phyloP scores from a whole-genome alignment of 1,140 invertebrate genomes.

The Oryzaephilus surinamensis region DNA sequence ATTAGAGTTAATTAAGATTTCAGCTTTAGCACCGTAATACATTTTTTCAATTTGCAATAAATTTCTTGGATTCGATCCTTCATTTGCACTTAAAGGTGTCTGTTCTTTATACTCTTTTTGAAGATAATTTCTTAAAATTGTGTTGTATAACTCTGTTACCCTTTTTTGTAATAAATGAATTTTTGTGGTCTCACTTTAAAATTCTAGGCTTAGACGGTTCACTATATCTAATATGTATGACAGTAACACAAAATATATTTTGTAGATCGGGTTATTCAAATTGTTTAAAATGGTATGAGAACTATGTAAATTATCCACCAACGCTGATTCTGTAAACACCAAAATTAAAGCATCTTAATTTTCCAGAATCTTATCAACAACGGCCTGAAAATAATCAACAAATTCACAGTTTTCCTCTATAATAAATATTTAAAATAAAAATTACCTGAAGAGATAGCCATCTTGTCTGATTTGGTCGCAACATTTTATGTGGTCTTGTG shows the following conservation, averaged over 20 bases:
- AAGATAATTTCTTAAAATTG: neutral
- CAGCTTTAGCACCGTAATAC: neutral
- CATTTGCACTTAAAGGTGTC: neutral
- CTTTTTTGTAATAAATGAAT: neutral
- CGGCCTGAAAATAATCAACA: neutral
- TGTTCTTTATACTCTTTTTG: neutral
- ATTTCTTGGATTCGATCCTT: neutral
- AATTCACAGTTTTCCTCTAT: neutral
- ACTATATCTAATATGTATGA: slow-evolving; percentile 1
- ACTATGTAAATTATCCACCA: neutral
- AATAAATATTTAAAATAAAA: neutral
- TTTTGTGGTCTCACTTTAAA: neutral
- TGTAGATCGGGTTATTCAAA: neutral
- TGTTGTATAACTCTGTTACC: neutral
- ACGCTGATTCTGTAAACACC: neutral
- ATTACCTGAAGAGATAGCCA: neutral
- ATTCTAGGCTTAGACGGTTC: neutral
- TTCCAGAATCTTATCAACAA: neutral
- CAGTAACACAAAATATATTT: neutral
- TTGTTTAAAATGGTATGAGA: neutral
- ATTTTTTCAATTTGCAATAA: neutral
- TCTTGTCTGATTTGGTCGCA: neutral
- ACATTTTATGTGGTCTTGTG: slow-evolving; percentile 1
- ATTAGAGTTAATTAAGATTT: neutral
- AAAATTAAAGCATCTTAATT: neutral